These are phyloP conservation scores for Sphaerophoria taeniata DNA, from an alignment of 2,888 invertebrate species.

Conservation along the genomic window DNA sequence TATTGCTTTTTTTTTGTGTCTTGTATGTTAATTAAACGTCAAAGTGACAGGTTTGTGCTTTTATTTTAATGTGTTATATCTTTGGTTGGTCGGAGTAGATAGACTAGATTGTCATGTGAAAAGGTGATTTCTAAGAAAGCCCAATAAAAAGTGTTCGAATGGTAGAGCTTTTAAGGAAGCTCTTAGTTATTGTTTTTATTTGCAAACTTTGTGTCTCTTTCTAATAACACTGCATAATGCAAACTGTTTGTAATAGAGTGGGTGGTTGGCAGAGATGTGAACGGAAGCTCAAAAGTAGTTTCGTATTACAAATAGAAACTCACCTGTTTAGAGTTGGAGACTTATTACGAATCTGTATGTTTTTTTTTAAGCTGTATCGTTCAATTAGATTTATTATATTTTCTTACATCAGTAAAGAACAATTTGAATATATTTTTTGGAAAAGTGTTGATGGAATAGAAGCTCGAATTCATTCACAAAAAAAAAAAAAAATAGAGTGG, in stretches of 20 bases:
- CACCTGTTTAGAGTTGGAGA: too few species aligned
- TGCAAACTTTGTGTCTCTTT: slow-evolving; percentile 12
- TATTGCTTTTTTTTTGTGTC: slow-evolving; percentile 16
- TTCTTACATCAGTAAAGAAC: too few species aligned
- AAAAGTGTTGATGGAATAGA: too few species aligned
- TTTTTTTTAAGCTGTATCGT: too few species aligned
- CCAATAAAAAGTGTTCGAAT: slow-evolving; percentile 23
- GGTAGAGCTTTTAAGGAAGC: slow-evolving; percentile 38
- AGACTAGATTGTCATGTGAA: slow-evolving; percentile 35
- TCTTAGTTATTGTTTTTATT: slow-evolving; percentile 33
- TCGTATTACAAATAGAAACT: too few species aligned
- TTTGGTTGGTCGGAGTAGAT: slow-evolving; percentile 43
- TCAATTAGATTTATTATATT: too few species aligned
- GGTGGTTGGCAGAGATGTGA: not conserved
- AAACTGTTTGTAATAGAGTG: not conserved
- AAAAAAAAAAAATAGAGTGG: too few species aligned
- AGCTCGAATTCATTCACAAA: too few species aligned
- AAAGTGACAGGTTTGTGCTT: slow-evolving; percentile 62
- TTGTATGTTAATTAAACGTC: slow-evolving; percentile 44
- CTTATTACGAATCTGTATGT: too few species aligned
- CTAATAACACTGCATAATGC: slow-evolving; percentile 9
- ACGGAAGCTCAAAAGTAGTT: not conserved
- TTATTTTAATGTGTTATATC: slow-evolving; percentile 17
- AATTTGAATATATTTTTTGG: too few species aligned
- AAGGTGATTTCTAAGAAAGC: slow-evolving; percentile 15